A percentile compares a stretch with the other conserved stretches of the same genome.
phyloP scores from a whole-genome alignment of 2,113 vertebrate species.

The Calonectris borealis region DNA sequence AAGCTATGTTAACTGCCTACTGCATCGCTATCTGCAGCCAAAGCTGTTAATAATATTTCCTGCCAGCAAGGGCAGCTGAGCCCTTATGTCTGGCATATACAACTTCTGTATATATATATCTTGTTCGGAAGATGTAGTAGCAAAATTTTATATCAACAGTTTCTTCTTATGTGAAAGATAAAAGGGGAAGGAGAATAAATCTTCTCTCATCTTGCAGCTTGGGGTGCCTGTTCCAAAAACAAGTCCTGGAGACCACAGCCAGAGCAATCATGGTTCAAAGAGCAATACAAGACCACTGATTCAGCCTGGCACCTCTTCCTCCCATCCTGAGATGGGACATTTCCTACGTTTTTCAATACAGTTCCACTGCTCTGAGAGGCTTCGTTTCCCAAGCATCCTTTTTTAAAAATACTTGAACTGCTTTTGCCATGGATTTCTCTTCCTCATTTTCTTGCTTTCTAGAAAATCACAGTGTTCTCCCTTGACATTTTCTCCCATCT shows the following conservation, averaged over 20 bases:
- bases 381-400: not conserved
- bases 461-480: not conserved
- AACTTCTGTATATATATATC: not conserved
- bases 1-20: not conserved
- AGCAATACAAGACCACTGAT: not conserved
- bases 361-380: not conserved
- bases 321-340: not conserved
- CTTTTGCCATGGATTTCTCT: not conserved
- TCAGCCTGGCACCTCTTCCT: not conserved
- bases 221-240: not conserved
- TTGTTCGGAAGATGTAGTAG: not conserved
- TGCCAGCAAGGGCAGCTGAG: not conserved
- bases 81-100: not conserved
- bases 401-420: not conserved
- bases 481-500: not conserved
- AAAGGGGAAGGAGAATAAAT: not conserved
- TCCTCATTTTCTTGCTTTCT: constrained; percentile 8
- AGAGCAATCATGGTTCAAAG: not conserved
- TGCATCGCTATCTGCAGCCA: not conserved
- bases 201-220: not conserved
- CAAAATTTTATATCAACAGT: not conserved
- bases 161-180: constrained; percentile 19
- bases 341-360: not conserved
- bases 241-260: not conserved
- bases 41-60: not conserved